Percentiles rank a stretch among this genome's conserved stretches.
phyloP scores from a whole-genome alignment of 2,888 invertebrate genomes.

The Lutraria lutraria region DNA sequence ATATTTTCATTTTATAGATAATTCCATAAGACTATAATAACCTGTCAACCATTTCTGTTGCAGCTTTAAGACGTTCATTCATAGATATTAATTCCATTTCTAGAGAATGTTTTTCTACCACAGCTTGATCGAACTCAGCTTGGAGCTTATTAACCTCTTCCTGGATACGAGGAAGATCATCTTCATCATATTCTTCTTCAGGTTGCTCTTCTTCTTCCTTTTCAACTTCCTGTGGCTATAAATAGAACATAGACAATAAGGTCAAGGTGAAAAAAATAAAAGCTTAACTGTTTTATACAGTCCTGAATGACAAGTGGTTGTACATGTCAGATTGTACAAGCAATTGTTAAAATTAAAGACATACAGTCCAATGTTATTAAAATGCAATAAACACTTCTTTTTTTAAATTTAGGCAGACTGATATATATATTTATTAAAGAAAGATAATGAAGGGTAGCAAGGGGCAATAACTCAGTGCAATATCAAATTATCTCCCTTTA shows the following conservation, averaged over 20 bases:
- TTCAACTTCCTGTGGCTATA: conserved; percentile 71
- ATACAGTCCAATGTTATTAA: no score
- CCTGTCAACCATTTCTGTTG: conserved; percentile 84
- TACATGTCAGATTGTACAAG: no score
- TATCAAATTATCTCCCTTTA: no score
- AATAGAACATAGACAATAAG: not conserved
- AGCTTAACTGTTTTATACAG: no score
- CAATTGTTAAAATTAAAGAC: no score
- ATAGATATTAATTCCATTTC: conserved; percentile 86
- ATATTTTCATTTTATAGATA: no score
- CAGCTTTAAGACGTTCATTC: conserved; percentile 86
- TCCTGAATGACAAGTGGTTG: no score
- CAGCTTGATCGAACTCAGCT: conserved; percentile 84
- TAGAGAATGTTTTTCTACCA: conserved; percentile 86
- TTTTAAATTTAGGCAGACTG: no score
- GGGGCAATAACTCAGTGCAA: no score
- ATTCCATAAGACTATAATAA: conserved; percentile 49
- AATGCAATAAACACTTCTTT: no score
- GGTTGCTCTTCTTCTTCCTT: conserved; percentile 69
- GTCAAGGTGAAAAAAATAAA: not conserved
- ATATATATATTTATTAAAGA: no score
- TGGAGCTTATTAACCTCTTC: conserved; percentile 84
- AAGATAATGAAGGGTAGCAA: no score
- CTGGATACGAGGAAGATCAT: conserved; percentile 84
- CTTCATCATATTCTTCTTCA: conserved; percentile 83